These are phyloP conservation scores for Amphilophus citrinellus DNA, from an alignment of 2,113 vertebrate genomes.

Conservation along the genomic window DNA sequence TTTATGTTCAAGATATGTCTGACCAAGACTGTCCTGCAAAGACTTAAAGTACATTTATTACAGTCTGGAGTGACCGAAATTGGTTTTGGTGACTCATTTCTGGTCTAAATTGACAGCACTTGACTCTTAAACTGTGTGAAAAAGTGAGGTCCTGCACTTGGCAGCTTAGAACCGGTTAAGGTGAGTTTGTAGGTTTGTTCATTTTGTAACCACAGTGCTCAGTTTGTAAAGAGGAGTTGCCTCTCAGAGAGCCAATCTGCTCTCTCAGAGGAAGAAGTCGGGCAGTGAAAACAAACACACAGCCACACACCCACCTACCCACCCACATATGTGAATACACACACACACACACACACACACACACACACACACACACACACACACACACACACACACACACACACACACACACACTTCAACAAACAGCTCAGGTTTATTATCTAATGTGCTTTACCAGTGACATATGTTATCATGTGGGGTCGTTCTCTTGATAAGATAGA, in stretches of 20 bases:
- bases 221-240: conserved; percentile 72
- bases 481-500: neutral
- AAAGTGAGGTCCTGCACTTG: conserved; percentile 8
- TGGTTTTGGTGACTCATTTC: conserved; percentile 3
- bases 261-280: conserved; percentile 16
- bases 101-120: neutral
- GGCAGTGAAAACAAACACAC: neutral
- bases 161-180: conserved; percentile 61
- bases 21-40: neutral
- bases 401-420: neutral
- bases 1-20: neutral
- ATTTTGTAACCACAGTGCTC: conserved; percentile 51
- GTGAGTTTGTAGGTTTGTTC: conserved; percentile 64
- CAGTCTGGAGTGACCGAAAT: neutral
- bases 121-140: conserved; percentile 33
- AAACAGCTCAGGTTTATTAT: neutral
- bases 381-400: neutral
- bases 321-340: no score
- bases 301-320: neutral
- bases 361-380: no score
- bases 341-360: no score
- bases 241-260: conserved; percentile 75
- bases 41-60: neutral
- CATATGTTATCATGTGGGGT: neutral
- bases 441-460: neutral